Evolutionary conservation across 2,113 vertebrate genomes (phyloP).

Genomic region (Urocitellus parryii): DNA sequence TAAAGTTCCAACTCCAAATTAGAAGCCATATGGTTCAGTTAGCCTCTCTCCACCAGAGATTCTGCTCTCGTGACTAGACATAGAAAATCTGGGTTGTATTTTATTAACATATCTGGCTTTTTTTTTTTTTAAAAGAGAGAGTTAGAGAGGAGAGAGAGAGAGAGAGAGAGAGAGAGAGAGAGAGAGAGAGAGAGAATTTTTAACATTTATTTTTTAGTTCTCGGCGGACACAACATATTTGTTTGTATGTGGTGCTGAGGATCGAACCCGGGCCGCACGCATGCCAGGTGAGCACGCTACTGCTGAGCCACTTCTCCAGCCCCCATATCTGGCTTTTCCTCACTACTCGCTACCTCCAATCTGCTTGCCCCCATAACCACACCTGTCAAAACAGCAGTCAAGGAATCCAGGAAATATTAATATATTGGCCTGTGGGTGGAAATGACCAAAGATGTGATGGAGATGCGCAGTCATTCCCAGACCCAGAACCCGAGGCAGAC

Average conservation of each 20-base stretch:
- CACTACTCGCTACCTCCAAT: not conserved
- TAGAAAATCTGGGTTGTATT: not conserved
- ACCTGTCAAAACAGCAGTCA: not conserved
- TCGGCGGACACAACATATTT: too few species aligned
- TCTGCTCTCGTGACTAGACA: not conserved
- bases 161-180: too few species aligned
- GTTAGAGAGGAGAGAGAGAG: too few species aligned
- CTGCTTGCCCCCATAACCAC: not conserved
- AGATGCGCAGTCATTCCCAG: not conserved
- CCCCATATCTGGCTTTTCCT: not conserved
- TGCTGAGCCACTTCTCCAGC: too few species aligned
- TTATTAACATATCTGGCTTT: not conserved
- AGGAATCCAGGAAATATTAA: not conserved
- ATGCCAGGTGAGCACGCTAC: too few species aligned
- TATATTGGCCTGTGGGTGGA: not conserved
- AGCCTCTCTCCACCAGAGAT: not conserved
- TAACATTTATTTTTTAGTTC: too few species aligned
- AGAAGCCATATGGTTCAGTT: not conserved
- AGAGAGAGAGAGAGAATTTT: too few species aligned
- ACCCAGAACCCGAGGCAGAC: not conserved
- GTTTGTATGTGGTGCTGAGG: too few species aligned
- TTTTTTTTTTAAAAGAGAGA: too few species aligned
- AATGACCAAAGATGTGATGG: not conserved
- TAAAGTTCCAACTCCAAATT: not conserved
- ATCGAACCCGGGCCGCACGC: too few species aligned